Evolutionary conservation across 64 coral and sea anemone genomes (phyloP).

Genomic region (Trachythela sp.): DNA sequence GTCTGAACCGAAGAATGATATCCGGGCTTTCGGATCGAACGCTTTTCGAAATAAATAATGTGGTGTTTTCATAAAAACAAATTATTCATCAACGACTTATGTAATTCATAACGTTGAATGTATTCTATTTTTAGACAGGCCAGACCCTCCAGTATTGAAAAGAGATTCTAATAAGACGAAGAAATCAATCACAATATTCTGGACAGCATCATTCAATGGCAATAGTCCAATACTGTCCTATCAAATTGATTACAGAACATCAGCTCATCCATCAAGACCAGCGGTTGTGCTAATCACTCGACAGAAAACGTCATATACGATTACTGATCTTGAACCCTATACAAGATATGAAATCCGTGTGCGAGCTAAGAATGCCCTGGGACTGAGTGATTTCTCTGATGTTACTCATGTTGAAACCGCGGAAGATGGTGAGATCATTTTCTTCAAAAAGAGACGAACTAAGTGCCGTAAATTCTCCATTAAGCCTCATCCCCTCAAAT

Average conservation of each 20-base stretch:
- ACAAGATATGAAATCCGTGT: neutral
- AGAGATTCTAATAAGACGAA: neutral
- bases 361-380: neutral
- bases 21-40: too few relatives aligned
- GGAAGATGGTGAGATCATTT: conserved; percentile 4
- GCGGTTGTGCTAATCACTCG: neutral
- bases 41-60: too few relatives aligned
- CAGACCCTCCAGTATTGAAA: neutral
- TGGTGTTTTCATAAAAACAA: too few relatives aligned
- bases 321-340: neutral
- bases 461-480: too few relatives aligned
- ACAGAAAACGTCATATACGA: neutral
- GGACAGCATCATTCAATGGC: neutral
- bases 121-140: neutral
- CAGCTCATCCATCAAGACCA: neutral
- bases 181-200: neutral
- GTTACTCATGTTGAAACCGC: neutral
- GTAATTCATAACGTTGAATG: neutral
- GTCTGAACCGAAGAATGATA: too few relatives aligned
- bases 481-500: too few relatives aligned
- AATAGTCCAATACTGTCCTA: neutral
- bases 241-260: neutral
- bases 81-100: too few relatives aligned
- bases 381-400: neutral
- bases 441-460: too few relatives aligned